Evolutionary conservation across 2,888 invertebrate species (phyloP).

Genomic region (Idaea straminata): DNA sequence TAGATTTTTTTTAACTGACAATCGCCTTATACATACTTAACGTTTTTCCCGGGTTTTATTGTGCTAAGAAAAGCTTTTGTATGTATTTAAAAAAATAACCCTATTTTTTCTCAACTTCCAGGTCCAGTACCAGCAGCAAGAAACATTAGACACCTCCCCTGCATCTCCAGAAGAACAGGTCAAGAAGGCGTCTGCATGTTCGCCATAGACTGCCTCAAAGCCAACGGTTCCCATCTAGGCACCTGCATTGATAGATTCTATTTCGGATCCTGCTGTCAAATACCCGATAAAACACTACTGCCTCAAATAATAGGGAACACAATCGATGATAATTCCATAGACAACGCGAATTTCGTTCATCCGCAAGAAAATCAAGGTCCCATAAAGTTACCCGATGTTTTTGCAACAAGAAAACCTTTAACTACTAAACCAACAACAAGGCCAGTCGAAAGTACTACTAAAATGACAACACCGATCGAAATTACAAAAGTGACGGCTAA

Average conservation of each 20-base stretch:
- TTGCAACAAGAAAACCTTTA: slow-evolving; percentile 32
- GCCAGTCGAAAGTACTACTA: slow-evolving; percentile 40
- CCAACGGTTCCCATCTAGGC: slow-evolving; percentile 94
- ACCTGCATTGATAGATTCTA: slow-evolving; percentile 96
- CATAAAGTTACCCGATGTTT: slow-evolving; percentile 31
- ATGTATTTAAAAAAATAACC: slow-evolving; percentile 15
- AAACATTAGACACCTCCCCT: slow-evolving; percentile 93
- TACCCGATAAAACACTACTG: slow-evolving; percentile 78
- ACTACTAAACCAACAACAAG: slow-evolving; percentile 36
- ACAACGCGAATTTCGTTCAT: slow-evolving; percentile 71
- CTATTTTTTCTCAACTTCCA: slow-evolving; percentile 47
- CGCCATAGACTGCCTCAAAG: slow-evolving; percentile 94
- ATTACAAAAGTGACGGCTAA: neutral
- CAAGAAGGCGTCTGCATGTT: slow-evolving; percentile 95
- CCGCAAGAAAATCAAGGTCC: slow-evolving; percentile 63
- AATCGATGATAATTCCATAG: slow-evolving; percentile 82
- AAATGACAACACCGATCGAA: neutral
- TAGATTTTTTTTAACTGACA: too few species aligned
- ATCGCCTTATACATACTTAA: too few species aligned
- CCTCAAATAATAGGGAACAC: slow-evolving; percentile 82
- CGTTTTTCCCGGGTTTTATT: too few species aligned
- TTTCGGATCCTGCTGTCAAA: slow-evolving; percentile 94
- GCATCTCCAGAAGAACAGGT: slow-evolving; percentile 89
- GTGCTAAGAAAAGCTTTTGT: too few species aligned
- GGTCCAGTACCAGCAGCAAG: slow-evolving; percentile 88